Evolutionary conservation across 1,140 invertebrate genomes (phyloP), one percentile per base, ranked within the genome.

Genomic region (Liolophura sinensis): DNA sequence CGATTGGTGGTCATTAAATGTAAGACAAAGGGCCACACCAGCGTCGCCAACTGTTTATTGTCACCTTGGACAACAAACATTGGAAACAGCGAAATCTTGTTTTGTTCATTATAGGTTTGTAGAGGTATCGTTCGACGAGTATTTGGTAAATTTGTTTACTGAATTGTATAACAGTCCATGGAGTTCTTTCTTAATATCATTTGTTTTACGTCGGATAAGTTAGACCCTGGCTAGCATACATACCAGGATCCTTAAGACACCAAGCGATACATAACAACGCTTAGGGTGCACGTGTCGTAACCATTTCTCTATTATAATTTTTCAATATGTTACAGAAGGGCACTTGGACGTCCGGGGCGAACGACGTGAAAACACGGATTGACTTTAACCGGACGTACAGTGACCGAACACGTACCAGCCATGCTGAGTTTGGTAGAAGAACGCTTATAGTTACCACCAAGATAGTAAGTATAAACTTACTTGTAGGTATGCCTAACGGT

Each of bases 361-460:
- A 59, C 1, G 64, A 56, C 5, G 18, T 73, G 0, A 46, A 55
- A 1, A 60, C 70, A 1, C 56, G 79, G 60, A 72, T 81, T 14
- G 65, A 73, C 14, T 73, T 74, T 18, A 78, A 74, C 1, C 61
- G 67, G 27, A 72, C 77, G 0, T 80, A 77, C 66, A 77, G 73
- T 27, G 63, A 55, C 4, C 67, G 77, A 1, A 64, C 74, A 20
- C 58, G 60, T 20, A 50, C 68, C 40, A 65, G 63, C 22, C 59
- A 68, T 40, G 71, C 73, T 27, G 71, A 78, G 7, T 81, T 79
- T 66, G 72, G 73, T 22, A 67, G 72, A 18, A 65, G 65, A 48
- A 67, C 71, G 18, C 61, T 81, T 6, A 61, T 74, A 61, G 68
- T 81, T 50, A 77, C 78, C 51, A 77, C 78, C 24, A 66, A 65